Conservation (phyloP, 2,888 invertebrate genomes). For the Drosophila paracracens region DNA sequence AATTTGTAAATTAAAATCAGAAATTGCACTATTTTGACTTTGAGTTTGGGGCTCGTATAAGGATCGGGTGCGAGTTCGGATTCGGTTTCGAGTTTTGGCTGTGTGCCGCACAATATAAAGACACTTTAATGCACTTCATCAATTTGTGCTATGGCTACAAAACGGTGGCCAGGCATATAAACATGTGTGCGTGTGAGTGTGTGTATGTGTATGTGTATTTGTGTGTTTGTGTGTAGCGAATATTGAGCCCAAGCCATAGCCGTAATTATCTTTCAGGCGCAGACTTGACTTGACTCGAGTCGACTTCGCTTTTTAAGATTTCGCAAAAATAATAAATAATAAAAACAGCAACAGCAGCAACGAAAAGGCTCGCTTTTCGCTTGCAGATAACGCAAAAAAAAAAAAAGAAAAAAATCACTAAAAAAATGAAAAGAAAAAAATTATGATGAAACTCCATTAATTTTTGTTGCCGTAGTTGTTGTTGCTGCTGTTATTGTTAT, state of each 20-base stretch:
- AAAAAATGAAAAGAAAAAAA: constrained; percentile 50
- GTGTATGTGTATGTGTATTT: not conserved
- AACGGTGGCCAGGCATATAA: constrained; percentile 29
- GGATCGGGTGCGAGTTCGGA: constrained; percentile 3
- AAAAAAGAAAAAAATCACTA: constrained; percentile 17
- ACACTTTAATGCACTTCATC: constrained; percentile 81
- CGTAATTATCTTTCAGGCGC: constrained; percentile 71
- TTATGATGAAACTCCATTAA: constrained; percentile 82
- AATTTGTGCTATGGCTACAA: constrained; percentile 66
- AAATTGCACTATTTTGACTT: constrained; percentile 7
- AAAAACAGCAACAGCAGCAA: constrained; percentile 53
- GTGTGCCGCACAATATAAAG: constrained; percentile 75
- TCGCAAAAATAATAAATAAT: constrained; percentile 75
- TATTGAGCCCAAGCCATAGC: constrained; percentile 33
- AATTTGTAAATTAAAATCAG: constrained; percentile 42
- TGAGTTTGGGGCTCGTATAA: not conserved
- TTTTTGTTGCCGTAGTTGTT: constrained; percentile 57
- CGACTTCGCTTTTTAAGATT: constrained; percentile 67
- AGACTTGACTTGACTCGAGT: constrained; percentile 48
- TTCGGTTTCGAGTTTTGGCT: constrained; percentile 13
- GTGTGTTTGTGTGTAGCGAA: constrained; percentile 4
- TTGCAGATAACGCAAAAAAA: constrained; percentile 52
- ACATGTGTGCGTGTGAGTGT: not conserved
- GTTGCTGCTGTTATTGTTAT: constrained; percentile 31
- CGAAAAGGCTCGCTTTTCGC: constrained; percentile 40